Percentiles rank a stretch among this genome's conserved stretches.
Evolutionary conservation across 1,140 invertebrate genomes (phyloP).

Genomic region (Euura saliciscinereae): DNA sequence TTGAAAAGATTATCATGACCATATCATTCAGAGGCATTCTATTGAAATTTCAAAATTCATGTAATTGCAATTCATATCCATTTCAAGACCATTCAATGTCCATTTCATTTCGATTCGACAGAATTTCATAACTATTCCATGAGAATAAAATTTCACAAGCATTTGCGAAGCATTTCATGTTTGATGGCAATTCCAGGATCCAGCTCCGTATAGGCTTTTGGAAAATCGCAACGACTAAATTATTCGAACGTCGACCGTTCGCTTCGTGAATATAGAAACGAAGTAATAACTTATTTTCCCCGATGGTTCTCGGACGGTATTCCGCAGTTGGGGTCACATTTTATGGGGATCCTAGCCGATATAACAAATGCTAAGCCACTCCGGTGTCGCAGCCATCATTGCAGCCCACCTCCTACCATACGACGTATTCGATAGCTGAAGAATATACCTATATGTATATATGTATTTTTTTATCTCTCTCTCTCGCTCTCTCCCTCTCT

Average conservation of each 20-base stretch:
- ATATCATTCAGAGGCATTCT: no score
- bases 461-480: not conserved
- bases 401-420: not conserved
- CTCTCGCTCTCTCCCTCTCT: not conserved
- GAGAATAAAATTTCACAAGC: no score
- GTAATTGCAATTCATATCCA: no score
- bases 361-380: conserved; percentile 6
- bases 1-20: no score
- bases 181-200: no score
- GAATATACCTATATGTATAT: not conserved
- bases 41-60: no score
- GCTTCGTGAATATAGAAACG: not conserved
- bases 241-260: not conserved
- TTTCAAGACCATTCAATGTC: no score
- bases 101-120: no score
- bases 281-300: conserved; percentile 5
- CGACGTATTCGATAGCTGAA: no score
- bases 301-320: not conserved
- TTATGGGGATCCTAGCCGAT: not conserved
- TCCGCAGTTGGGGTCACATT: not conserved
- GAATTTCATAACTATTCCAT: no score
- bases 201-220: no score
- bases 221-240: not conserved
- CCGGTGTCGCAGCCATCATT: conserved; percentile 4
- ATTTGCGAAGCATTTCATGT: no score